Evolutionary conservation across 2,888 invertebrate genomes (phyloP), one percentile per base, ranked within the genome.

Genomic region (Andricus curvator): DNA sequence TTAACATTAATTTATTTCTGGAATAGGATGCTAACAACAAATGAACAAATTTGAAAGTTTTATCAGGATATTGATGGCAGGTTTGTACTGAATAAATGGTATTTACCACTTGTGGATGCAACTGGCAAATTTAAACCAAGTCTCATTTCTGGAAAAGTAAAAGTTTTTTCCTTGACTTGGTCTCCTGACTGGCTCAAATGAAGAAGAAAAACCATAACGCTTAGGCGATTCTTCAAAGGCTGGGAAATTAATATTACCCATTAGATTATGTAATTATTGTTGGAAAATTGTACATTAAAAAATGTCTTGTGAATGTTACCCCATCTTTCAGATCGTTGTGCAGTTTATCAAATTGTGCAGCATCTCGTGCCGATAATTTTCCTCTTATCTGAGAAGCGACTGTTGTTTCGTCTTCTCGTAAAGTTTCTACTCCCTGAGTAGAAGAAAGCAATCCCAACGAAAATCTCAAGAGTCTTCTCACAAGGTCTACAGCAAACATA

Each of bases 321-420:
- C 89, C 90, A 83, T 91, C 91, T 85, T 90, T 92, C 22, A 92
- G 85, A 65, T 91, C 90, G 76, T 89, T 91, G 78, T 90, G 90
- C 62, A 92, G 82, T 84, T 90, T 92, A 77, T 92, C 92, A 85
- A 92, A 92, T 37, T 90, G 88, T 44, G 81, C 29, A 67, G 87
- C 86, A 80, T 92, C 92, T 20, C 87, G 86, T 56, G 85, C 22
- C 4, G 89, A 85, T n/a, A 92, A 85, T 85, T 91, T 92, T 78
- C 84, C 88, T 84, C 89, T 91, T 81, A 92, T 91, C 67, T 88
- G 88, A 86, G 82, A 88, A 25, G 88, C 88, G 15, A 92, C 60
- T 20, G 87, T 88, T 33, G 89, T 83, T 86, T 92, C 92, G 85
- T 92, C 92, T 80, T 92, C 92, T 8, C 86, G 86, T 41, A 91